Evolutionary conservation across 1,140 invertebrate genomes (phyloP), one percentile per base, ranked within the genome.

Genomic region (Drosophila obscura): DNA sequence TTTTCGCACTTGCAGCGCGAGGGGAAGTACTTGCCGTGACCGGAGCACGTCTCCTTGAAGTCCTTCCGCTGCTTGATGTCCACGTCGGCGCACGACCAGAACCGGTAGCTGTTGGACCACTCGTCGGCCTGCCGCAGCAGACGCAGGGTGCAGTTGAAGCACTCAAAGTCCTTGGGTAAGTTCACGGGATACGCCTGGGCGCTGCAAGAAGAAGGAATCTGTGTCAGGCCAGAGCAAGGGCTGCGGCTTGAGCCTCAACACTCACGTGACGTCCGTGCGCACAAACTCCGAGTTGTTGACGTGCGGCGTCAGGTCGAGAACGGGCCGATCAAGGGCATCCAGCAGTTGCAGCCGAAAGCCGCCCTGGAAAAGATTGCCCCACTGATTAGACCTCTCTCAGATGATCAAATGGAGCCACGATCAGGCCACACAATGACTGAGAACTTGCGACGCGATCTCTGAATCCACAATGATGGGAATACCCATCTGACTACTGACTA

Each of bases 11-110:
- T 96, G 80, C 96, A 97, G 56, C 95, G 94, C 4, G 95, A 95
- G 11, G 96, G 92, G 48, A 96, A 93, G 89, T 96, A 94, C 88
- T 95, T 94, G 2, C 97, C 97, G 79, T 97, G 95, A 35, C 95
- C 95, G 64, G 95, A 96, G 90, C 97, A 99, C 16, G 94, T 94
- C 92, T 97, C 96, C 65, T 95, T 94, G 92, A 95, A 97, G 13
- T 94, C 93, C 91, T 95, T 95, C 93, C 94, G 93, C 57, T 91
- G 83, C 56, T 93, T 94, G 73, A 99, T 96, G 84, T 98, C 97
- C 48, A 99, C 95, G 92, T 99, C 98, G 2, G 98, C 96, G 87
- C 98, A 99, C 0, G 97, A 98, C 96, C 97, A 98, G 93, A 99
- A 99, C 72, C 95, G 93, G 91, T 98, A 99, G 74, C 93, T 94